Base-by-base conservation (phyloP, 2,113 vertebrate genomes). In the Festucalex cinctus region DNA sequence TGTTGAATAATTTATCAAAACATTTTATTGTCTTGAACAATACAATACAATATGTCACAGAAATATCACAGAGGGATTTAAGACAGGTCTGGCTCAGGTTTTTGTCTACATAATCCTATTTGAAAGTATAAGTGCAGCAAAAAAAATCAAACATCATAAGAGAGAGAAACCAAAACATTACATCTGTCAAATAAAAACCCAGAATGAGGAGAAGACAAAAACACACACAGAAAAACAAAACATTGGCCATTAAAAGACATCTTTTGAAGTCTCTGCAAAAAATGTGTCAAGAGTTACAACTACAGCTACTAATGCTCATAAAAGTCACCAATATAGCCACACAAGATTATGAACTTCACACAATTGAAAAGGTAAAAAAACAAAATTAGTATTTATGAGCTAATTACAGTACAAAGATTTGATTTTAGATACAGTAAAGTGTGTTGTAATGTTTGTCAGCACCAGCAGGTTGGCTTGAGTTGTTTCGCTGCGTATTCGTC, bases 1-100 rank as follows among this genome's bases (percentile, higher is more conserved):
- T 59, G 48, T 65, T 69, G 74, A 83, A 80, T 84, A 83, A 90
- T 86, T 90, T 90, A 91, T 91, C 88, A 91, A 91, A 93, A 92
- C 77, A 73, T 87, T 91, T 93, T 90, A 88, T 81, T 90, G 91
- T 85, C 77, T 86, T 78, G 64, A 88, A 86, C 79, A 91, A 83
- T 51, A 51, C 88, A 84, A 88, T 88, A 90, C 90, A 90, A 84
- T 92, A 92, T 91, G 83, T 90, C 92, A 92, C 91, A 88, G 88
- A 91, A 89, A 86, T 85, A 90, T 88, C 91, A 93, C 91, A 91
- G 81, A 89, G 85, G 87, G 83, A 78, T 91, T 92, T 90, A 92
- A 93, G 90, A 92, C 90, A 91, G 87, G 88, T 91, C 86, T 88
- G 90, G 90, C 91, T 92, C 90, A 90, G 90, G 82, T 90, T 79